phyloP scores from a whole-genome alignment of 1,140 invertebrate species.

The Potamilus streckersoni region DNA sequence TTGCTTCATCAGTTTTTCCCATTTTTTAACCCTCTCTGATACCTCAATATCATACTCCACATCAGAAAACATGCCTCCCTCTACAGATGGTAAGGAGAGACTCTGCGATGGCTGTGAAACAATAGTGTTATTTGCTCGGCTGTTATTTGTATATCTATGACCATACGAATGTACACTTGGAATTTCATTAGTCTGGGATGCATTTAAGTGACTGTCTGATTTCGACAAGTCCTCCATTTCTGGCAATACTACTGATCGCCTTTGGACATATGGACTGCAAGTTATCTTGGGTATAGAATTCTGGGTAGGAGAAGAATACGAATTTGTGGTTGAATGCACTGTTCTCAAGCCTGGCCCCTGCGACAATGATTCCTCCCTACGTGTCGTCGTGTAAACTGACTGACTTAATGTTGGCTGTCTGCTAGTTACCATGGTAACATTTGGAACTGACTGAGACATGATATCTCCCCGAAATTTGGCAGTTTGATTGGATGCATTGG shows the following conservation, averaged over 20 bases:
- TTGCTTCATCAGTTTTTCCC: slow-evolving; percentile 58
- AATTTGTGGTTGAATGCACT: too few relatives aligned
- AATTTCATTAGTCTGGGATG: background rate
- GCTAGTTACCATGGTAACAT: too few relatives aligned
- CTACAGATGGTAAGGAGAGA: slow-evolving; percentile 29
- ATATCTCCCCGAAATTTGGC: too few relatives aligned
- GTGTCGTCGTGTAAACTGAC: too few relatives aligned
- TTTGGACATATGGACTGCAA: slow-evolving; percentile 39
- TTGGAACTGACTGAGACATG: too few relatives aligned
- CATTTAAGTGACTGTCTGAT: slow-evolving; percentile 57
- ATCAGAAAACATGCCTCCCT: slow-evolving; percentile 63
- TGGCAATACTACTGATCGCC: slow-evolving; percentile 27
- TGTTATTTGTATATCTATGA: background rate
- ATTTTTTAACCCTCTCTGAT: slow-evolving; percentile 60
- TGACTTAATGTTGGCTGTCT: too few relatives aligned
- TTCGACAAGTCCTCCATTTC: slow-evolving; percentile 55
- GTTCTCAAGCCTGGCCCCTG: too few relatives aligned
- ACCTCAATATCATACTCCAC: slow-evolving; percentile 64
- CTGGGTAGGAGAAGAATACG: slow-evolving; percentile 10
- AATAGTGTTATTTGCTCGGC: background rate
- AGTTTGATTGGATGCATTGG: too few relatives aligned
- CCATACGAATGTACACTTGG: background rate
- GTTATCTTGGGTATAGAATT: slow-evolving; percentile 35
- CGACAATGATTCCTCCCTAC: too few relatives aligned
- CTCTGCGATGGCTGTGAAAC: background rate